Evolutionary conservation across 2,797 vertebrate genomes (phyloP), one percentile per base, ranked within the genome.

Genomic region (Rhabdophis nuchalis): DNA sequence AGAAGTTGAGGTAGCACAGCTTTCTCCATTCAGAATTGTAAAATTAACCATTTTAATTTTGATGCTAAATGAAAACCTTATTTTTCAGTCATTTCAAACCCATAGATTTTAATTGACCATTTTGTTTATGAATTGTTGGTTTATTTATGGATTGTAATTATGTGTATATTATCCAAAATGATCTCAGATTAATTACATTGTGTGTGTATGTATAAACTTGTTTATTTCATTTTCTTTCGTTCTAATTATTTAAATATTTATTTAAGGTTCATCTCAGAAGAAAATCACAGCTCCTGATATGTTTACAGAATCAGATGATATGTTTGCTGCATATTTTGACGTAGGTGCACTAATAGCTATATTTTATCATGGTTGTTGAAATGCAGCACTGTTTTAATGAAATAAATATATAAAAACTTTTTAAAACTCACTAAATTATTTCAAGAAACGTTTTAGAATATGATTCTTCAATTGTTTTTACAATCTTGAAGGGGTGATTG

Each of bases 281-380:
- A 99, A 99, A 96, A 97, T 99, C 23, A 98, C 98, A 32, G 99
- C 99, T 94, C 99, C 99, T 0, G 99, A 99, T 95, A 99, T 99
- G 99, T 99, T 99, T 97, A 99, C 98, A 29, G 99, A 99, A 97
- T 99, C 99, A 8, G 99, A 99, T 94, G 99, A 99, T 95, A 99
- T 99, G 99, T 99, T 99, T 91, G 98, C 98, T 94, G 99, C 99
- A 0, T 99, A 99, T 97, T 99, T 99, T 98, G 99, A 99, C 95
- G 99, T 99, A 97, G 97, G 99, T 98, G 96, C 94, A 94, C 95
- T 95, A 95, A 94, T 92, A 93, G 53, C 2, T 52, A 4, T 77
- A 11, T 0, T 0, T 61, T 29, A 23, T 4, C 8, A 60, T 0
- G 13, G 2, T 57, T 91, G 0, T 58, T 89, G 57, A 27, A 0